These are phyloP conservation scores for Brachirus orientalis DNA, from an alignment of 2,113 vertebrate genomes.

Conservation along the genomic window DNA sequence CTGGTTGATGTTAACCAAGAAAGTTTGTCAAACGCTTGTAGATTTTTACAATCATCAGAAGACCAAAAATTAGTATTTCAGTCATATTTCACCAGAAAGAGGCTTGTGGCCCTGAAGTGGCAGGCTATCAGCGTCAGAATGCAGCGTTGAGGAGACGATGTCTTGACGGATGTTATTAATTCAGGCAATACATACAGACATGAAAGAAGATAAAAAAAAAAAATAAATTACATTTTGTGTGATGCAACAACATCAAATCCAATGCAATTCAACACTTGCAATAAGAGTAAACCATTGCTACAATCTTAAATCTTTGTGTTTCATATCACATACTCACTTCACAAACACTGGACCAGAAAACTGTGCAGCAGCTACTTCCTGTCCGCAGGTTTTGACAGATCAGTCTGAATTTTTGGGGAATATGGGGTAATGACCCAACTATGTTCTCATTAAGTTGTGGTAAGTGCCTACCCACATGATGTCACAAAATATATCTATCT, in stretches of 20 bases:
- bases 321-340: background rate
- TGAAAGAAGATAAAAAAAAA: background rate
- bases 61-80: background rate
- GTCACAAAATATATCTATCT: no score
- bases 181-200: slow-evolving; percentile 5
- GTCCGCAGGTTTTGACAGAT: no score
- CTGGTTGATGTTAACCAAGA: no score
- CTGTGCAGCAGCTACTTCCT: no score
- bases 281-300: background rate
- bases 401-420: no score
- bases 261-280: background rate
- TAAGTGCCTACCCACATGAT: no score
- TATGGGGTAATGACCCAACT: no score
- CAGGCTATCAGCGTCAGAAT: background rate
- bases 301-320: background rate
- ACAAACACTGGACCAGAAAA: no score
- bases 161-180: slow-evolving; percentile 8
- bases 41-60: no score
- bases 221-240: background rate
- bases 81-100: background rate
- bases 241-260: slow-evolving; percentile 7
- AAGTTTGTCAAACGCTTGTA: no score
- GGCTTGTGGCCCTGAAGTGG: background rate
- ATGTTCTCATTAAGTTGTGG: no score
- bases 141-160: background rate